Evolutionary conservation across 1,140 invertebrate species (phyloP).

Genomic region (Calephelis nemesis): DNA sequence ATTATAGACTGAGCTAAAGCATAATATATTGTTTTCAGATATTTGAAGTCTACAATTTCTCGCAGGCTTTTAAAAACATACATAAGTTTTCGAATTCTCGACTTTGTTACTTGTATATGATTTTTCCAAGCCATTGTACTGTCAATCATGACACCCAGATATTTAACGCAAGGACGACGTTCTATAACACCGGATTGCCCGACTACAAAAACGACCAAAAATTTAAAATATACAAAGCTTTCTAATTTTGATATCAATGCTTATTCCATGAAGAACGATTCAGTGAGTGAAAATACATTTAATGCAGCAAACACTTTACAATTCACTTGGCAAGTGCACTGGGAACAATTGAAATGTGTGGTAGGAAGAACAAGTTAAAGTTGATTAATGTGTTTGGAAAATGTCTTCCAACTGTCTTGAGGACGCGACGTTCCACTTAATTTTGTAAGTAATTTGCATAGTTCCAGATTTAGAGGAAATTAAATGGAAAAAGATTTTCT

Average conservation of each 20-base stretch:
- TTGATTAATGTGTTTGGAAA: constrained; percentile 31
- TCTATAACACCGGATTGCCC: no score
- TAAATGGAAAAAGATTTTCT: constrained; percentile 15
- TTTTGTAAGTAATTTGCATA: constrained; percentile 26
- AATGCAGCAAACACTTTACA: constrained; percentile 49
- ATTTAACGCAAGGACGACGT: no score
- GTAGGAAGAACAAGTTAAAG: constrained; percentile 31
- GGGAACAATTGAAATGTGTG: constrained; percentile 40
- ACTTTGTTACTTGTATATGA: no score
- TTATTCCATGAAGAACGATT: neutral
- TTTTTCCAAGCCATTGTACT: no score
- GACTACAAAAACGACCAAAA: no score
- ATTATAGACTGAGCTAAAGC: no score
- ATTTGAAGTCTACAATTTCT: no score
- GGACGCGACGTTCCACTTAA: constrained; percentile 21
- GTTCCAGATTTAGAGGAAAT: constrained; percentile 18
- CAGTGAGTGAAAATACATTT: neutral
- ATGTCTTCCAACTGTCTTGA: constrained; percentile 21
- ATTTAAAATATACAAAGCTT: neutral
- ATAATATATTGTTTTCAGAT: no score
- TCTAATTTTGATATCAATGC: neutral
- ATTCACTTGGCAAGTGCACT: constrained; percentile 42
- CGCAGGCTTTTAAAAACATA: no score
- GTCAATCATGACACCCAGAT: no score
- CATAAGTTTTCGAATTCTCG: no score